Conservation (phyloP, 1,140 invertebrate genomes). For the Akabosia matsudoensis region DNA sequence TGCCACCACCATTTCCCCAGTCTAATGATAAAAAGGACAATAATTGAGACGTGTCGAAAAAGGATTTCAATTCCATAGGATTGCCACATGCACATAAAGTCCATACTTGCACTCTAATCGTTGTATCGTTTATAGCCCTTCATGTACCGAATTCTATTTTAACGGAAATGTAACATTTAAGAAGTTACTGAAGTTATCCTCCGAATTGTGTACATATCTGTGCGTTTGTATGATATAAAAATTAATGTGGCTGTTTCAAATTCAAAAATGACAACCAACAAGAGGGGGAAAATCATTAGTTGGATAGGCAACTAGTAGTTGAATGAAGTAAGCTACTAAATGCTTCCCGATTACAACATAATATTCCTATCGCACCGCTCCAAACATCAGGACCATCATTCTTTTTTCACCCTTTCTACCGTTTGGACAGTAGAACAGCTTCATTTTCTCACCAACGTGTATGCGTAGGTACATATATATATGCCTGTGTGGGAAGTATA, state of each 20-base stretch:
- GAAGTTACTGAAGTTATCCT: too few species aligned
- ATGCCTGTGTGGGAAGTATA: too few species aligned
- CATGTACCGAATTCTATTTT: too few species aligned
- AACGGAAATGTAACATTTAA: too few species aligned
- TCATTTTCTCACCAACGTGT: background rate
- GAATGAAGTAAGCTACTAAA: background rate
- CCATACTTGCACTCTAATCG: background rate
- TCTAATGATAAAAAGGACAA: conserved; percentile 5
- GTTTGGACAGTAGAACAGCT: background rate
- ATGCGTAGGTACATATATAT: too few species aligned
- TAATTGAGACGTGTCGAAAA: background rate
- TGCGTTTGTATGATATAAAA: background rate
- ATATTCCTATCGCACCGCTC: background rate
- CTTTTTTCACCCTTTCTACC: background rate
- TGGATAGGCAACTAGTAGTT: background rate
- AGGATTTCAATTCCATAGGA: background rate
- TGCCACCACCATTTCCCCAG: background rate
- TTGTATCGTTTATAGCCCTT: too few species aligned
- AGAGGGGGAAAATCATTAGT: background rate
- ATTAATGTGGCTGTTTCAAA: background rate
- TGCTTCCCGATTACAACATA: background rate
- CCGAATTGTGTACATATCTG: too few species aligned
- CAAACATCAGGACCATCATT: background rate
- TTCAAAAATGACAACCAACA: background rate
- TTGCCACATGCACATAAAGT: background rate